phyloP scores from a whole-genome alignment of 2,888 invertebrate genomes.

The Malthinus flaveolus region DNA sequence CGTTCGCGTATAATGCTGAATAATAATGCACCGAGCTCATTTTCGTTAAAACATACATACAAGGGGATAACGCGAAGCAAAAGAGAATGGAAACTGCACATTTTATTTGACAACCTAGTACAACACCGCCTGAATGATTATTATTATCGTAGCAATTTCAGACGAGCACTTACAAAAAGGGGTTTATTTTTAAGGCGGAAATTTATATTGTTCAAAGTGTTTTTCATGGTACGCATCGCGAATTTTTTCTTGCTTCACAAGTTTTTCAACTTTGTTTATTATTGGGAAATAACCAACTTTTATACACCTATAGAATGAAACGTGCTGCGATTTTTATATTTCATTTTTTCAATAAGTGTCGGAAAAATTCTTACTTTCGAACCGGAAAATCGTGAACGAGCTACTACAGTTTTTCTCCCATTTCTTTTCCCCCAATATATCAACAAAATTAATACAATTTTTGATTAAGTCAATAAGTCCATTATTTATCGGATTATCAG shows the following conservation, averaged over 20 bases:
- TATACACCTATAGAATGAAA: slow-evolving; percentile 1
- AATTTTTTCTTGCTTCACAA: slow-evolving; percentile 4
- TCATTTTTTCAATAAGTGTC: background rate
- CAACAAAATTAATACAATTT: no score
- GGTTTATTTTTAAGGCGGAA: background rate
- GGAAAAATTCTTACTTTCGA: no score
- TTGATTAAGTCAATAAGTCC: no score
- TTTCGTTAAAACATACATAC: background rate
- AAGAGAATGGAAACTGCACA: slow-evolving; percentile 5
- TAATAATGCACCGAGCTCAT: background rate
- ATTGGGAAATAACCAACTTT: slow-evolving; percentile 4
- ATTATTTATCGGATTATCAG: no score
- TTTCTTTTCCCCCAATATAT: no score
- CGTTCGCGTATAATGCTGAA: slow-evolving; percentile 1
- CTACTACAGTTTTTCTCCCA: no score
- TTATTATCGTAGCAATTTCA: slow-evolving; percentile 4
- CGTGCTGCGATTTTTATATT: slow-evolving; percentile 2
- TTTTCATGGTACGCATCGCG: background rate
- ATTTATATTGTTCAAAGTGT: background rate
- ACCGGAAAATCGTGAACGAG: no score
- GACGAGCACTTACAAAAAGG: background rate
- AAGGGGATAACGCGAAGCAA: background rate
- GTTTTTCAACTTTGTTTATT: slow-evolving; percentile 5
- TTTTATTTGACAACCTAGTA: slow-evolving; percentile 6
- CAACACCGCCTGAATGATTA: slow-evolving; percentile 3